phyloP scores from a whole-genome alignment of 2,888 invertebrate genomes.

The Anarsia innoxiella region DNA sequence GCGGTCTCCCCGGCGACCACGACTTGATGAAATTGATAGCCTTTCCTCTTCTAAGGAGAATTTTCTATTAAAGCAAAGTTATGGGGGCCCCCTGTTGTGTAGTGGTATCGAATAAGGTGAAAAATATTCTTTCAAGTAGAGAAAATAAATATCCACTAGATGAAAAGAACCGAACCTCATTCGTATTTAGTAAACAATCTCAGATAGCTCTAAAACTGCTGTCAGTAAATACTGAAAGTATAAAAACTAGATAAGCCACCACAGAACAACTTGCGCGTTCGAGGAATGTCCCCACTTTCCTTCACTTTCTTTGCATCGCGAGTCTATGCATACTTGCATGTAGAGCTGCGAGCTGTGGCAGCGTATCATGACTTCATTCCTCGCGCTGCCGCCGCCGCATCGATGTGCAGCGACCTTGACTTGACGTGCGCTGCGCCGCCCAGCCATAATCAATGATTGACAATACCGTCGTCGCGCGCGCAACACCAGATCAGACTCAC shows the following conservation, averaged over 20 bases:
- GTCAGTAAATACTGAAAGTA: too few species aligned
- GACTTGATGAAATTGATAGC: conserved; percentile 52
- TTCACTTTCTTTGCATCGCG: conserved; percentile 56
- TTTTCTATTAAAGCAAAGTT: conserved; percentile 21
- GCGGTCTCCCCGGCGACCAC: conserved; percentile 44
- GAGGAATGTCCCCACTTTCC: conserved; percentile 65
- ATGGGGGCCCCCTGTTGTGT: too few species aligned
- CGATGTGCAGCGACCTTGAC: conserved; percentile 66
- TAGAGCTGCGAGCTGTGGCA: conserved; percentile 30
- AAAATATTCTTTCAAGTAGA: too few species aligned
- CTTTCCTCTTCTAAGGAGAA: conserved; percentile 27
- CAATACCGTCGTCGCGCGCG: conserved; percentile 57
- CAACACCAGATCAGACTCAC: conserved; percentile 34
- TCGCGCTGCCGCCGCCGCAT: conserved; percentile 39
- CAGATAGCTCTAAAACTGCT: too few species aligned
- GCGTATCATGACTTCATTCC: too few species aligned
- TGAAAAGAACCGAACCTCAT: too few species aligned
- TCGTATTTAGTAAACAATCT: too few species aligned
- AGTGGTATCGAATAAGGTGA: conserved; percentile 22
- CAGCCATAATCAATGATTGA: conserved; percentile 60
- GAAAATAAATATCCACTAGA: too few species aligned
- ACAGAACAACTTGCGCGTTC: conserved; percentile 34
- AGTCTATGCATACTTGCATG: conserved; percentile 50
- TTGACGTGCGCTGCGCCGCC: conserved; percentile 48
- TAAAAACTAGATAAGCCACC: conserved; percentile 31